A percentile compares a stretch with the other conserved stretches of the same genome.
These are phyloP conservation scores for Neodiprion fabricii DNA, from an alignment of 1,140 invertebrate species.

Conservation along the genomic window DNA sequence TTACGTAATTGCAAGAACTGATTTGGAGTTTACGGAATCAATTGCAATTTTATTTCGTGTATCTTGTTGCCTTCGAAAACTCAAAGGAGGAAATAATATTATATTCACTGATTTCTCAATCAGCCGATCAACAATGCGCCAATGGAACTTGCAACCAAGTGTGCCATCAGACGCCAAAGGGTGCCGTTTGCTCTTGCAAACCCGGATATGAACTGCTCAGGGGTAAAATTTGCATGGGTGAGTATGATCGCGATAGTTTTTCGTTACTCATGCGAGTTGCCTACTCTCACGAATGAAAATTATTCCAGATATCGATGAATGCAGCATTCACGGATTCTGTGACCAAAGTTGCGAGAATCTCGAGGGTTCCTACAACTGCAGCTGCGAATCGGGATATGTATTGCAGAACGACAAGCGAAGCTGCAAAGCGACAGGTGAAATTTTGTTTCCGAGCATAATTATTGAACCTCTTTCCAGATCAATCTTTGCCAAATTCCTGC, in stretches of 20 bases:
- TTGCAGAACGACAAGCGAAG: conserved; percentile 69
- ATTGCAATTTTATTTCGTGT: conserved; percentile 1
- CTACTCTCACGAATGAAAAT: conserved; percentile 59
- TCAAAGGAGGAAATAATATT: background rate
- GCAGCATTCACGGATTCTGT: conserved; percentile 76
- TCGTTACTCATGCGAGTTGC: conserved; percentile 51
- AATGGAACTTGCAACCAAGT: conserved; percentile 28
- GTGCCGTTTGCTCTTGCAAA: conserved; percentile 76
- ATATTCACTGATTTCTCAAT: background rate
- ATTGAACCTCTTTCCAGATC: conserved; percentile 7
- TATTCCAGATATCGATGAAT: conserved; percentile 80
- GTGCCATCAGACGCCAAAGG: conserved; percentile 63
- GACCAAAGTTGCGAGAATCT: conserved; percentile 85
- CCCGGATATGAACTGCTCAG: conserved; percentile 73
- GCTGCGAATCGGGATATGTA: conserved; percentile 79
- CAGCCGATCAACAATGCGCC: conserved; percentile 29
- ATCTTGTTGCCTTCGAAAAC: background rate
- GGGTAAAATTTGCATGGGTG: conserved; percentile 77
- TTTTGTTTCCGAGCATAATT: conserved; percentile 14
- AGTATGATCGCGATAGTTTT: conserved; percentile 40
- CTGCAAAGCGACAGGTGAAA: conserved; percentile 69
- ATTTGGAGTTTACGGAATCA: background rate
- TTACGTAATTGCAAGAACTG: background rate
- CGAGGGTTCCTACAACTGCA: conserved; percentile 78
- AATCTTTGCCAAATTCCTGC: background rate